These are phyloP conservation scores for Noctua pronuba DNA, from an alignment of 2,888 invertebrate genomes.

Conservation along the genomic window DNA sequence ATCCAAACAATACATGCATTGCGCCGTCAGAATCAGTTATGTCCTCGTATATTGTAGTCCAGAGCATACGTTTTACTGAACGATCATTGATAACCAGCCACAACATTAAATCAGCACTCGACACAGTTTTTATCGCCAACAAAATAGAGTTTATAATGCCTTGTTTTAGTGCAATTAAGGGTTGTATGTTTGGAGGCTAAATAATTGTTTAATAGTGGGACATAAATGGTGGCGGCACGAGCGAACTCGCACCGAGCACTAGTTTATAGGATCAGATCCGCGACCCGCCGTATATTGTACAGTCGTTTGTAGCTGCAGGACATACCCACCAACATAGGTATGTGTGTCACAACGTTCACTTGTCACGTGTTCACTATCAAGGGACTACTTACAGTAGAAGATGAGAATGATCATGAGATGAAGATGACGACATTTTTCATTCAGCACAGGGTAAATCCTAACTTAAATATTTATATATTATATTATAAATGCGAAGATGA, in stretches of 20 bases:
- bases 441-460: not conserved
- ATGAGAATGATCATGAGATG: no score
- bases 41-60: constrained; percentile 22
- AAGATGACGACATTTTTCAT: not conserved
- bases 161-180: not conserved
- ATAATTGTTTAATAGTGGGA: constrained; percentile 56
- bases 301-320: not conserved
- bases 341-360: not conserved
- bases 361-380: not conserved
- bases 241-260: constrained; percentile 20
- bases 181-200: constrained; percentile 25
- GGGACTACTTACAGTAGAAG: not conserved
- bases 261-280: constrained; percentile 41
- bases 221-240: constrained; percentile 36
- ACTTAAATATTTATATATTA: no score
- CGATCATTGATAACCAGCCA: constrained; percentile 35
- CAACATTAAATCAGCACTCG: constrained; percentile 6
- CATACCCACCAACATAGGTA: not conserved
- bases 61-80: constrained; percentile 44
- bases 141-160: constrained; percentile 8
- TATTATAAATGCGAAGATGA: not conserved
- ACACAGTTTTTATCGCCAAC: not conserved
- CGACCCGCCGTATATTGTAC: not conserved
- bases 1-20: not conserved
- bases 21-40: not conserved